A percentile compares a stretch with the other conserved stretches of the same genome.
These are phyloP conservation scores for Branchinecta sandiegonensis DNA, from an alignment of 2,888 invertebrate genomes.

Conservation along the genomic window DNA sequence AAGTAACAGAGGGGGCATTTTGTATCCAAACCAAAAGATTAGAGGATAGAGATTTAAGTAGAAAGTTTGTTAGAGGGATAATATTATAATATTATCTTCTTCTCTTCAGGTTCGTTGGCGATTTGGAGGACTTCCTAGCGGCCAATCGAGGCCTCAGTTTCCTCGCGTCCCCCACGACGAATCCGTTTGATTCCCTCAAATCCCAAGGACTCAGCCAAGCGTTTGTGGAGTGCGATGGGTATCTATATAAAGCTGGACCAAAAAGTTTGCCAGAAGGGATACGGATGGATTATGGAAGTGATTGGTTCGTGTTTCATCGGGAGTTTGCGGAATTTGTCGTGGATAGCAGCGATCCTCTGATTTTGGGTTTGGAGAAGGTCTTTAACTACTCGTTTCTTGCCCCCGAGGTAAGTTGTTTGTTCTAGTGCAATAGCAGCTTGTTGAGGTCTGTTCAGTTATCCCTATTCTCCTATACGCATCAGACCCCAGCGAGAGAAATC, in stretches of 20 bases:
- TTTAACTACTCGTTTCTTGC: background rate
- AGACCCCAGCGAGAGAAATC: too few species aligned
- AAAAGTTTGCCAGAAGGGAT: background rate
- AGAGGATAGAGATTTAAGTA: too few species aligned
- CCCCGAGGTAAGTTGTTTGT: conserved; percentile 3
- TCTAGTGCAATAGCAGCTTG: too few species aligned
- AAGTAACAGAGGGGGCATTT: too few species aligned
- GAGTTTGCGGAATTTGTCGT: conserved; percentile 1
- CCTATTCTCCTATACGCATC: too few species aligned
- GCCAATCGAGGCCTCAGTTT: conserved; percentile 11
- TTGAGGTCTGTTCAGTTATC: too few species aligned
- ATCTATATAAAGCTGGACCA: background rate
- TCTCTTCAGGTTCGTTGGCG: background rate
- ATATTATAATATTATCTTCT: too few species aligned
- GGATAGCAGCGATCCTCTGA: background rate
- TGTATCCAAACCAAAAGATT: too few species aligned
- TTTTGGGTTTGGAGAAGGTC: background rate
- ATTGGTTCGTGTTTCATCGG: conserved; percentile 9
- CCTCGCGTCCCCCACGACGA: background rate
- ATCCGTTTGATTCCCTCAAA: background rate
- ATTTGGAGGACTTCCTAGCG: conserved; percentile 4
- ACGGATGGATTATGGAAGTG: conserved; percentile 13
- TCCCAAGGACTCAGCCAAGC: conserved; percentile 10
- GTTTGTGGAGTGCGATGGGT: conserved; percentile 4
- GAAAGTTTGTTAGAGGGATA: too few species aligned